These are phyloP conservation scores for Lottia scabra DNA, from an alignment of 2,888 invertebrate species.

Conservation along the genomic window DNA sequence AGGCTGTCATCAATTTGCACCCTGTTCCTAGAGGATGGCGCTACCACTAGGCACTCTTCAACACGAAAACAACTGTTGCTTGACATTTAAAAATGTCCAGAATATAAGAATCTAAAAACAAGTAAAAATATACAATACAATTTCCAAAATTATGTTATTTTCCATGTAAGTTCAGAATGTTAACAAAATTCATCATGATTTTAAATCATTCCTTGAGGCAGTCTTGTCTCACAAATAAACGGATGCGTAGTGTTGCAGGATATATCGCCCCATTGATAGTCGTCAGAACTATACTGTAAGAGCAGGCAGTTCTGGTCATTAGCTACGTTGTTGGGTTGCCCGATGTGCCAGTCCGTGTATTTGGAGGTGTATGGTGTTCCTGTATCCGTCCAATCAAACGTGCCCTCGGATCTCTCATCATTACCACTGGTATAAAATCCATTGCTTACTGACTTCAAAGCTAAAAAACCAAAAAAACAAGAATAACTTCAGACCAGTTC, in stretches of 20 bases:
- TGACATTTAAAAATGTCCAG: too few species aligned
- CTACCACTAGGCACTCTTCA: too few species aligned
- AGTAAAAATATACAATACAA: too few species aligned
- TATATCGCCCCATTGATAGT: constrained; percentile 51
- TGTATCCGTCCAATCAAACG: constrained; percentile 44
- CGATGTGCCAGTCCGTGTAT: constrained; percentile 44
- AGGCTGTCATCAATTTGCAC: too few species aligned
- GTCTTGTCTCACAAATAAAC: constrained; percentile 46
- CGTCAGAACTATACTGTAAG: constrained; percentile 34
- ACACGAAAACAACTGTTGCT: too few species aligned
- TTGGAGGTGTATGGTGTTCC: constrained; percentile 32
- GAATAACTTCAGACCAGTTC: too few species aligned
- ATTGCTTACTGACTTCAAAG: constrained; percentile 31
- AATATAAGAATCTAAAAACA: too few species aligned
- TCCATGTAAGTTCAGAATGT: too few species aligned
- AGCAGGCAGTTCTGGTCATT: constrained; percentile 48
- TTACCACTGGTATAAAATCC: constrained; percentile 46
- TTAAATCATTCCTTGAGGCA: background rate
- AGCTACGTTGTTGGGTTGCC: constrained; percentile 54
- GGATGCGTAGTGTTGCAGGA: constrained; percentile 43
- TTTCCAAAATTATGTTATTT: too few species aligned
- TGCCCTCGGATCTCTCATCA: constrained; percentile 37
- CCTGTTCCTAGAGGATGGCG: too few species aligned
- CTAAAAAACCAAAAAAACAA: constrained; percentile 17
- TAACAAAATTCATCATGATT: too few species aligned